These are phyloP conservation scores for Alca torda DNA, from an alignment of 2,797 vertebrate genomes.

Conservation along the genomic window DNA sequence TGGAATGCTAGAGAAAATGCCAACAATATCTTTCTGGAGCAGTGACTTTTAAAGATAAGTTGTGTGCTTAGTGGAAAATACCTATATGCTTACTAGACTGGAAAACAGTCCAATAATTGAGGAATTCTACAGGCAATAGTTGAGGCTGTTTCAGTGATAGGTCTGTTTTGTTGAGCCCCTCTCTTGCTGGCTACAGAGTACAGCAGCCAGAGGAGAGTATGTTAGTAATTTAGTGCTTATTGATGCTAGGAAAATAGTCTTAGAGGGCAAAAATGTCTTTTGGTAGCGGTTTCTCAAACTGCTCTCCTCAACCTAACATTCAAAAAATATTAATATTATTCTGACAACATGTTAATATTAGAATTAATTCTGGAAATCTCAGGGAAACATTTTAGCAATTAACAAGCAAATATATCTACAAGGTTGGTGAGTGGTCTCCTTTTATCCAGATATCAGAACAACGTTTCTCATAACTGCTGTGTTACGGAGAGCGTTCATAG, in stretches of 20 bases:
- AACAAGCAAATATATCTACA: not conserved
- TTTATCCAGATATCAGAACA: not conserved
- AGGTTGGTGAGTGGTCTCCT: not conserved
- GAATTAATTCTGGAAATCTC: not conserved
- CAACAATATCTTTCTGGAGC: not conserved
- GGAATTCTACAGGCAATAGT: not conserved
- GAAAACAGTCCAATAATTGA: not conserved
- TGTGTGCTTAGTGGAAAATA: not conserved
- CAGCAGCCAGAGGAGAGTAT: not conserved
- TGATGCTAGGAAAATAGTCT: not conserved
- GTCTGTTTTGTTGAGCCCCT: not conserved
- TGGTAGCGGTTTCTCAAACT: not conserved
- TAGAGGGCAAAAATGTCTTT: not conserved
- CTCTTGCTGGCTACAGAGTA: not conserved
- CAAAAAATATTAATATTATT: not conserved
- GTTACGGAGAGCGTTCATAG: not conserved
- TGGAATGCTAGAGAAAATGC: not conserved
- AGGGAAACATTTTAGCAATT: not conserved
- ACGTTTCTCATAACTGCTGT: not conserved
- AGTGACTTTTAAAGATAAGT: not conserved
- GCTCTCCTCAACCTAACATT: not conserved
- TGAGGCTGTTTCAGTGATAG: not conserved
- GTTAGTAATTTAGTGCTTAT: not conserved
- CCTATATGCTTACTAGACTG: not conserved
- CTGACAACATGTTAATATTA: accelerated